Evolutionary conservation across 2,888 invertebrate genomes (phyloP), one percentile per base, ranked within the genome.

Genomic region (Stegana nigrithorax): DNA sequence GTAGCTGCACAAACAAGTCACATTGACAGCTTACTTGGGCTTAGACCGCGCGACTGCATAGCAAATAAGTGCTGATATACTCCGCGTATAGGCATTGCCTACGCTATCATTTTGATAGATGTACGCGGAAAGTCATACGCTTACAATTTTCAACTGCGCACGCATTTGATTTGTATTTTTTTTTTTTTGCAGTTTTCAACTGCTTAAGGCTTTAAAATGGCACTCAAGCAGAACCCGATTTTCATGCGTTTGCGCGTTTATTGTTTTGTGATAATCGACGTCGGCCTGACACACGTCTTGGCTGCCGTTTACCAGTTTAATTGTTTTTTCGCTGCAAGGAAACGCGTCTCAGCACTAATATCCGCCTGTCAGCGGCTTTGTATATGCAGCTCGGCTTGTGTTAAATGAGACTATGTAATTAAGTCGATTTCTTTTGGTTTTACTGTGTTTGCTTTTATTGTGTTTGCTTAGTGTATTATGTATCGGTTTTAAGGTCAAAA

Each of bases 81-180:
- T n/a, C n/a, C 36, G 2, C 36, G n/a, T n/a, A 32, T n/a, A 32
- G 10, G n/a, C 36, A 36, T 36, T n/a, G 10, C 4, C n/a, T 36
- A 36, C 36, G 14, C 17, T 47, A 47, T 47, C 47, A 47, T n/a
- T 47, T 47, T 47, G 47, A 47, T 47, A 23, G n/a, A 47, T 47
- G 12, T 12, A 25, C 47, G 25, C 47, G 47, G 47, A 47, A 47
- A 36, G 36, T 36, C n/a, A 10, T n/a, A 36, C 10, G n/a, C 36
- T n/a, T 36, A n/a, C n/a, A n/a, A 36, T 36, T 36, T 3, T 36
- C 3, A n/a, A 12, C 2, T 32, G 3, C n/a, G n/a, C 8, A 32
- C n/a, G 10, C 36, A n/a, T 36, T 3, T 36, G 10, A n/a, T 3
- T 32, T 36, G 36, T 3, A n/a, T 36, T 36, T 10, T 10, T 36